phyloP scores from a whole-genome alignment of 1,140 invertebrate genomes.

The Brachionus calyciflorus region DNA sequence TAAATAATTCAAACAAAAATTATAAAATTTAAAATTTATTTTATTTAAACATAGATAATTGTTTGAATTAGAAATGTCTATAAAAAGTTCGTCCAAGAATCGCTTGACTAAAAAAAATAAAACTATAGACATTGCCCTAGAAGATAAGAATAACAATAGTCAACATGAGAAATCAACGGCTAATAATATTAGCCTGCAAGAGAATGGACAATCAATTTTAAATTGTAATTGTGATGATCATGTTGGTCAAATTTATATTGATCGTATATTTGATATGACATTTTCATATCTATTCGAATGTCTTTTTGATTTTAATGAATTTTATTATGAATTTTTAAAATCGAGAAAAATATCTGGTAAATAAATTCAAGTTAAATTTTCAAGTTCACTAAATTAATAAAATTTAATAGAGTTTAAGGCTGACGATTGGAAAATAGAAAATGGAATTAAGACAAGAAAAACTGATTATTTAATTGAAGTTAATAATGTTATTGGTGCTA shows the following conservation, averaged over 20 bases:
- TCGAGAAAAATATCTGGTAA: slow-evolving; percentile 23
- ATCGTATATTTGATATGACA: slow-evolving; percentile 27
- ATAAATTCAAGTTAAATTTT: neutral
- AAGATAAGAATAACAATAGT: neutral
- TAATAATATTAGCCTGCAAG: too few species aligned
- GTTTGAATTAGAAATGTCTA: slow-evolving; percentile 35
- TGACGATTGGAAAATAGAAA: slow-evolving; percentile 18
- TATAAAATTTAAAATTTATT: neutral
- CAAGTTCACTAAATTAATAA: neutral
- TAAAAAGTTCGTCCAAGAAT: neutral
- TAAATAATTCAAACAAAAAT: slow-evolving; percentile 24
- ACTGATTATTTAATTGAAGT: slow-evolving; percentile 18
- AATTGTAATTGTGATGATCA: slow-evolving; percentile 31
- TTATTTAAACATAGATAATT: neutral
- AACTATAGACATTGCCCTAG: neutral
- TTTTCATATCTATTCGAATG: slow-evolving; percentile 34
- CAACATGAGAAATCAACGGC: neutral
- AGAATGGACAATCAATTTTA: neutral
- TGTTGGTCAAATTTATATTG: slow-evolving; percentile 4
- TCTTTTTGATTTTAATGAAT: slow-evolving; percentile 12
- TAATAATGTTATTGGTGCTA: neutral
- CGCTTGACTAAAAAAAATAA: neutral
- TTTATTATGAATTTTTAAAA: slow-evolving; percentile 32
- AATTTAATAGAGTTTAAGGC: neutral
- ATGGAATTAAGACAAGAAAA: neutral